Conservation (phyloP, 1,140 invertebrate species). For the Riptortus pedestris region DNA sequence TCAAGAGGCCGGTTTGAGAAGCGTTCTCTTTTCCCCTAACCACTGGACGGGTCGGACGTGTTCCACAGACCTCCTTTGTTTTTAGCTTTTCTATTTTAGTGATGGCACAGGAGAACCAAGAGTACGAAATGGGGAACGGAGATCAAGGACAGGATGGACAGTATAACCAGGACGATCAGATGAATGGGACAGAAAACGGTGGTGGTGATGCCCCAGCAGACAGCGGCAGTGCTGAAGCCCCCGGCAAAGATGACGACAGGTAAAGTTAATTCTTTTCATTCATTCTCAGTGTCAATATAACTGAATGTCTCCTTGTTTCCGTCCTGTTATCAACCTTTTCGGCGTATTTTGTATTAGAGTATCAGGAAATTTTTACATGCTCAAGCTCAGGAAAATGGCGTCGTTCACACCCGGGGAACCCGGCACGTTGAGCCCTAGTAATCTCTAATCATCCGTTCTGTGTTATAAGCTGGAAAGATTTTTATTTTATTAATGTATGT, state of each 20-base stretch:
- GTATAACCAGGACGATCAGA: conserved; percentile 40
- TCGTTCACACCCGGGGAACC: conserved; percentile 3
- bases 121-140: conserved; percentile 24
- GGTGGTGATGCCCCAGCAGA: conserved; percentile 48
- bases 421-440: background rate
- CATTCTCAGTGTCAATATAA: background rate
- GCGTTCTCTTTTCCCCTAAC: conserved; percentile 25
- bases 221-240: conserved; percentile 50
- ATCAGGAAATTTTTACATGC: background rate
- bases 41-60: conserved; percentile 16
- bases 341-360: conserved; percentile 8
- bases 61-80: conserved; percentile 12
- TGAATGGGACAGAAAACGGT: conserved; percentile 47
- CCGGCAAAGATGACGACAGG: conserved; percentile 63
- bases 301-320: conserved; percentile 8
- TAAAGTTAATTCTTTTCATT: conserved; percentile 38
- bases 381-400: conserved; percentile 19
- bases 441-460: conserved; percentile 13
- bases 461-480: conserved; percentile 13
- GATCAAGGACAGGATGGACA: conserved; percentile 23
- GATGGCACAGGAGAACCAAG: conserved; percentile 29
- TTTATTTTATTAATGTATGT: conserved; percentile 14
- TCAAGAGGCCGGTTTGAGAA: background rate
- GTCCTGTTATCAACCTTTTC: conserved; percentile 8
- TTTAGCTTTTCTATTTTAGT: conserved; percentile 10